Evolutionary conservation across 2,888 invertebrate genomes (phyloP).

Genomic region (Meteorus cinctellus): DNA sequence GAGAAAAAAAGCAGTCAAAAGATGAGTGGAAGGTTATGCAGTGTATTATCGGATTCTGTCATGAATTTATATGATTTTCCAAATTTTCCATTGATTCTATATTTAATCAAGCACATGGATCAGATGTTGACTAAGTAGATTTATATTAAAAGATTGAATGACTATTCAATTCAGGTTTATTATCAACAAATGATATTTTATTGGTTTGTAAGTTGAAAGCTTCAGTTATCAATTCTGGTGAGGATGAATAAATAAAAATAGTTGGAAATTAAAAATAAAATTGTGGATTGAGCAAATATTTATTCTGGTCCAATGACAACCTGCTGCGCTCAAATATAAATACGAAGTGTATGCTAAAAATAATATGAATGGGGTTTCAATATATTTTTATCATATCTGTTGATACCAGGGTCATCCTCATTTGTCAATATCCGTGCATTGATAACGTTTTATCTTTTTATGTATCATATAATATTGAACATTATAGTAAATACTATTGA

Average conservation of each 20-base stretch:
- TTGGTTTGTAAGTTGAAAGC: too few relatives aligned
- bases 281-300: background rate
- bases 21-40: background rate
- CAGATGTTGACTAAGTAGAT: too few relatives aligned
- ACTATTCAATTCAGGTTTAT: too few relatives aligned
- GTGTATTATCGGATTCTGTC: too few relatives aligned
- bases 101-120: too few relatives aligned
- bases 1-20: background rate
- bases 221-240: background rate
- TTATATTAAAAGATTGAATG: too few relatives aligned
- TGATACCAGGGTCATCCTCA: background rate
- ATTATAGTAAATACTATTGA: background rate
- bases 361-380: background rate
- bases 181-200: too few relatives aligned
- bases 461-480: background rate
- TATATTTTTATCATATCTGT: background rate
- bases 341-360: background rate
- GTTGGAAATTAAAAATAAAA: conserved; percentile 9
- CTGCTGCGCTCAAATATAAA: background rate
- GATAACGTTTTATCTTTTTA: background rate
- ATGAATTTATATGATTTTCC: too few relatives aligned
- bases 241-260: background rate
- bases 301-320: conserved; percentile 1
- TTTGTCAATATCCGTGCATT: background rate
- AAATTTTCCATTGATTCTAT: too few relatives aligned